A percentile compares a stretch with the other conserved stretches of the same genome.
Conservation (phyloP, 2,888 invertebrate species). For the Gymnosoma rotundatum region DNA sequence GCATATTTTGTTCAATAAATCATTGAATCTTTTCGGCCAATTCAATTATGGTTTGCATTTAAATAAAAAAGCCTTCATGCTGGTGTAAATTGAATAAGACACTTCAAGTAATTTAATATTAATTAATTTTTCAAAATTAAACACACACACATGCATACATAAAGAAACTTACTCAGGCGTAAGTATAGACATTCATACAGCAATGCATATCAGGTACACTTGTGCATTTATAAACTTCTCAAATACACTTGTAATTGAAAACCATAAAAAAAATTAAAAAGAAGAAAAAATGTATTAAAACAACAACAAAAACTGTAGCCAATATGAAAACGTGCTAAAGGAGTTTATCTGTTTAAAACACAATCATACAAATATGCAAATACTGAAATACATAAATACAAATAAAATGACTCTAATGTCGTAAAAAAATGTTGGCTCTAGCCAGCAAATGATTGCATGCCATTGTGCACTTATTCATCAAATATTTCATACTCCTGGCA, state of each 20-base stretch:
- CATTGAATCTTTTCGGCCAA: background rate
- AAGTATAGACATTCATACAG: background rate
- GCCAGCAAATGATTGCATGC: no score
- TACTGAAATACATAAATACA: background rate
- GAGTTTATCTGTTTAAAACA: slow-evolving; percentile 25
- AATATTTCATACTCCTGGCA: slow-evolving; percentile 24
- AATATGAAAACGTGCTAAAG: slow-evolving; percentile 64
- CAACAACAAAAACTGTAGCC: background rate
- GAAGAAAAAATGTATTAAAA: background rate
- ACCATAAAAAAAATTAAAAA: background rate
- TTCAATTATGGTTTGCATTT: slow-evolving; percentile 23
- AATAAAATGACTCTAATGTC: background rate
- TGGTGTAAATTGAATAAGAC: slow-evolving; percentile 58
- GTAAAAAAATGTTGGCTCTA: no score
- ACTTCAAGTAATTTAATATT: slow-evolving; percentile 65
- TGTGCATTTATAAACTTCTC: background rate
- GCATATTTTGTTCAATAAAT: background rate
- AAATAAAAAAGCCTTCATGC: slow-evolving; percentile 1
- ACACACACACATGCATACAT: slow-evolving; percentile 1
- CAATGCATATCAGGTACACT: background rate
- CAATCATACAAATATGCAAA: background rate
- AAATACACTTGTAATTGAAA: slow-evolving; percentile 5
- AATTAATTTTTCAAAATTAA: slow-evolving; percentile 51
- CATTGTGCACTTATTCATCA: background rate
- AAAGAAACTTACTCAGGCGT: background rate